Conservation (phyloP, 2,797 vertebrate genomes). For the Crax fasciolata region DNA sequence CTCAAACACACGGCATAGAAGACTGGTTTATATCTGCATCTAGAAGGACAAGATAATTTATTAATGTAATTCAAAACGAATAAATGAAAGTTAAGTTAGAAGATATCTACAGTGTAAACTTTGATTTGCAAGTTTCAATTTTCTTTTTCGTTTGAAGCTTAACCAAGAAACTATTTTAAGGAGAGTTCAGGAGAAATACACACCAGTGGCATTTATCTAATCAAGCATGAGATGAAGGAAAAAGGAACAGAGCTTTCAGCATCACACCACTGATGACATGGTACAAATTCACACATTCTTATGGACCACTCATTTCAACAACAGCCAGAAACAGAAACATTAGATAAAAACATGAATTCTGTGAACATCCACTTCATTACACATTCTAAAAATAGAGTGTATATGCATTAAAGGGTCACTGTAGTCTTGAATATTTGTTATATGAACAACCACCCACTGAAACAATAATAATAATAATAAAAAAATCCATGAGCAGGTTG, state of each 20-base stretch:
- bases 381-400: background rate
- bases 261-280: background rate
- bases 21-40: background rate
- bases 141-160: background rate
- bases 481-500: background rate
- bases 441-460: background rate
- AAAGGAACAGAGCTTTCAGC: slow-evolving; percentile 28
- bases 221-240: background rate
- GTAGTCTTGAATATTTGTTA: background rate
- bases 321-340: background rate
- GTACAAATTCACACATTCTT: background rate
- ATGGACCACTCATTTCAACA: background rate
- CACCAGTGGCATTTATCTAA: background rate
- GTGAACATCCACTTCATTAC: background rate
- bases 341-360: background rate
- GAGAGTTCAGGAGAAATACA: slow-evolving; percentile 1
- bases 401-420: background rate
- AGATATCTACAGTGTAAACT: background rate
- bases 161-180: background rate
- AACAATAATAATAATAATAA: background rate
- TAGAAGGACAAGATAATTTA: background rate
- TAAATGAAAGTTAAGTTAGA: background rate
- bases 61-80: background rate
- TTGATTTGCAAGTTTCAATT: background rate
- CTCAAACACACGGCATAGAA: background rate